Evolutionary conservation across 30 jellyfish, hydroid and myxozoan species (phyloP).

Genomic region (Phacellophora camtschatica): DNA sequence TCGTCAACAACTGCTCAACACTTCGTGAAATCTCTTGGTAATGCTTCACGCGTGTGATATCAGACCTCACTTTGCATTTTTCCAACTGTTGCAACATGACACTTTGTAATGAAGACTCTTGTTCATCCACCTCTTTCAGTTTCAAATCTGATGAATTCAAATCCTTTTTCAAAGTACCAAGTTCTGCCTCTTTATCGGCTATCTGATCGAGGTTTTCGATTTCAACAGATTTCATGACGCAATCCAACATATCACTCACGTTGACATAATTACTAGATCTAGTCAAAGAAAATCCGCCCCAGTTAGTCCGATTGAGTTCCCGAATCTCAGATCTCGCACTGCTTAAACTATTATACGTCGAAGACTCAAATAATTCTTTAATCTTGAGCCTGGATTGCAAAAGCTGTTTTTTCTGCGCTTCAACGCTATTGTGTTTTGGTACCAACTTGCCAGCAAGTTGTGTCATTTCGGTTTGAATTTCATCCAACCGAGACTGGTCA

Average conservation of each 20-base stretch:
- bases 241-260: constrained; percentile 6
- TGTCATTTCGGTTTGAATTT: constrained; percentile 4
- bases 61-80: constrained; percentile 38
- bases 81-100: constrained; percentile 26
- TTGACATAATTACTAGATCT: constrained; percentile 3
- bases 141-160: neutral
- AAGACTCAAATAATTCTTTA: constrained; percentile 54
- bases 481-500: constrained; percentile 4
- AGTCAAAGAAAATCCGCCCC: constrained; percentile 46
- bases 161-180: constrained; percentile 8
- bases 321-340: constrained; percentile 38
- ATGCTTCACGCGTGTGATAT: constrained; percentile 42
- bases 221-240: constrained; percentile 48
- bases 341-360: constrained; percentile 19
- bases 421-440: neutral
- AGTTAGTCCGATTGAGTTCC: constrained; percentile 36
- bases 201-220: constrained; percentile 44
- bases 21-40: constrained; percentile 62
- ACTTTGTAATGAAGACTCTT: constrained; percentile 33
- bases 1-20: constrained; percentile 58
- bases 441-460: neutral
- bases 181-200: constrained; percentile 56
- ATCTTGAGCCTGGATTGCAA: constrained; percentile 64
- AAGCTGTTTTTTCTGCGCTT: constrained; percentile 34
- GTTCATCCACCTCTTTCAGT: constrained; percentile 49